Conservation (phyloP, 2,888 invertebrate genomes). For the Plusia festucae region DNA sequence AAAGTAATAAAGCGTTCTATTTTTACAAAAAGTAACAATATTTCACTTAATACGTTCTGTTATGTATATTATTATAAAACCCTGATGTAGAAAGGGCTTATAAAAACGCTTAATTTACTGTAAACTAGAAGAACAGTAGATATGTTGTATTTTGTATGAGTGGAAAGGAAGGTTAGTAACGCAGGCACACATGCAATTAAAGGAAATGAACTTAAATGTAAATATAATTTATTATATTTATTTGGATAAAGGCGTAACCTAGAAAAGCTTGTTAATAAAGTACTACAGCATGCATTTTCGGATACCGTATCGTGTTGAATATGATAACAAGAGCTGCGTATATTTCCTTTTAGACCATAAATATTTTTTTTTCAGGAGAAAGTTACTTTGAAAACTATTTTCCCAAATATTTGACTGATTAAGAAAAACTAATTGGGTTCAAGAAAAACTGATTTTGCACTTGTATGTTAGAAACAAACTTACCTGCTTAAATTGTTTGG, state of each 20-base stretch:
- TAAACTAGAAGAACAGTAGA: conserved; percentile 23
- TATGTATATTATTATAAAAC: conserved; percentile 26
- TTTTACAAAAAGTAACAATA: conserved; percentile 22
- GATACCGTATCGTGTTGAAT: conserved; percentile 61
- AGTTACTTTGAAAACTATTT: background rate
- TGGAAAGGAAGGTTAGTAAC: conserved; percentile 22
- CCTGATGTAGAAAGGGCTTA: conserved; percentile 27
- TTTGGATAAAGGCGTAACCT: conserved; percentile 31
- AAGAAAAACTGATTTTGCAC: conserved; percentile 31
- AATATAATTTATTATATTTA: background rate
- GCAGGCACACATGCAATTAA: conserved; percentile 25
- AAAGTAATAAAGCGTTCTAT: conserved; percentile 48
- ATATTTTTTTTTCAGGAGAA: background rate
- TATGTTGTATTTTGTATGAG: conserved; percentile 28
- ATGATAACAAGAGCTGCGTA: conserved; percentile 61
- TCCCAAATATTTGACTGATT: background rate
- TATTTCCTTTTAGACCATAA: conserved; percentile 39
- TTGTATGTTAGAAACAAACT: conserved; percentile 18
- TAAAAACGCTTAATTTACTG: conserved; percentile 13
- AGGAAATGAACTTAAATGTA: conserved; percentile 9
- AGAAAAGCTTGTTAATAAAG: conserved; percentile 43
- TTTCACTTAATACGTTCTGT: conserved; percentile 18
- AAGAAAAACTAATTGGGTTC: conserved; percentile 6
- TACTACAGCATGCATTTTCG: conserved; percentile 61
- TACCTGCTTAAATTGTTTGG: conserved; percentile 31